Percentiles rank a stretch among this genome's conserved stretches.
phyloP scores from a whole-genome alignment of 1,140 invertebrate species.

The Oscheius sp. region DNA sequence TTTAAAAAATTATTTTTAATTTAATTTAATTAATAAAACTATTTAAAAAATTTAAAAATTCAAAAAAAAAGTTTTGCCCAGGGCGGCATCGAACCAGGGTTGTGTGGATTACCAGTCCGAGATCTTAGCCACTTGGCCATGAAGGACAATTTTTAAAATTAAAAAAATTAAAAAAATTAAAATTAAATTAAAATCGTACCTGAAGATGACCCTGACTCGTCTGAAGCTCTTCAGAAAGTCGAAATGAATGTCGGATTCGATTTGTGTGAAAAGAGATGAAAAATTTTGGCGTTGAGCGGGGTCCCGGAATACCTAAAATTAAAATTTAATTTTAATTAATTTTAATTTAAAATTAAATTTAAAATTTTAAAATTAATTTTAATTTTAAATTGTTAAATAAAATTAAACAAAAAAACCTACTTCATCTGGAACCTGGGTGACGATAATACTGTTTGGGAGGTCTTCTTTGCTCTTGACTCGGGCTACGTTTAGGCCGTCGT shows the following conservation, averaged over 20 bases:
- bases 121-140: too few species aligned
- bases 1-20: too few species aligned
- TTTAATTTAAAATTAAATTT: background rate
- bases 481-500: background rate
- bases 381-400: background rate
- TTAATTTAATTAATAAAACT: background rate
- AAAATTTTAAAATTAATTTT: background rate
- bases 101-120: too few species aligned
- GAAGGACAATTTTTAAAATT: constrained; percentile 8
- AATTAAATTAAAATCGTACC: background rate
- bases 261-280: constrained; percentile 51
- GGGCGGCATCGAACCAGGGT: too few species aligned
- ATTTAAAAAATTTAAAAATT: too few species aligned
- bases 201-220: constrained; percentile 55
- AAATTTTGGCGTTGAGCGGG: constrained; percentile 40
- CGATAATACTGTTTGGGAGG: constrained; percentile 57
- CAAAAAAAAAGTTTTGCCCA: too few species aligned
- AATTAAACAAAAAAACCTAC: constrained; percentile 1
- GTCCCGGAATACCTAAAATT: background rate
- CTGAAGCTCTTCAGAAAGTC: constrained; percentile 57
- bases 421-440: constrained; percentile 52
- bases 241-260: constrained; percentile 50
- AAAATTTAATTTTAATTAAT: background rate
- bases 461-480: constrained; percentile 47
- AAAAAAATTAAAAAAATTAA: background rate